Base-by-base conservation (phyloP, 2,797 vertebrate species). In the Typhlichthys subterraneus region DNA sequence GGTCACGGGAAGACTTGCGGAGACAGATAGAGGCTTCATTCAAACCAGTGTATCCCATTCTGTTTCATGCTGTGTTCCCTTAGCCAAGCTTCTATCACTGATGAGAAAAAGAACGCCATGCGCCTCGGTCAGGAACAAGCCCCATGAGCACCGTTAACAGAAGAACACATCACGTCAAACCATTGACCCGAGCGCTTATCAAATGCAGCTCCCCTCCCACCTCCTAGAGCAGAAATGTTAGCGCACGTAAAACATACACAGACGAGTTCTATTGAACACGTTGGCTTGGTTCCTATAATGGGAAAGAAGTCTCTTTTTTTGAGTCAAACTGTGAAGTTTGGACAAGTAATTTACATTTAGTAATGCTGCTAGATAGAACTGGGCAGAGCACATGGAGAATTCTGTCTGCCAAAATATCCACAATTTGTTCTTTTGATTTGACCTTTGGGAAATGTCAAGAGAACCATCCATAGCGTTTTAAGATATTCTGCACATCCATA, bases 101-200 rank as follows among this genome's bases (percentile, higher is more conserved):
- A 90, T 88, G 86, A 89, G 82, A 79, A 77, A 66, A 78, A 76
- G 42, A 73, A 76, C 23, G 23, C 23, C 23, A 29, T 29, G 23
- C 23, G 23, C 23, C 23, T 29, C 23, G 77, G 78, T 45, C 69
- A 59, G 55, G 69, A 82, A 68, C 73, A 87, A 83, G 84, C 88
- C 88, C 75, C 70, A 71, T 68, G 72, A 65, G 84, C 61, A 70
- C 67, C 58, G 76, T 84, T 89, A 85, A 23, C 83, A 67, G 80
- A 75, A 80, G 81, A 87, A 73, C 57, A 73, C 76, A 87, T 91
- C 80, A 76, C 69, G 70, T 89, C 86, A 85, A 84, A 86, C 76
- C 12, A 59, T 84, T 85, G 85, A 86, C 83, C 85, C 80, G 73
- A 73, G 86, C 86, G 62, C 62, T 63, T 87, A 86, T 87, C 69